Base-by-base conservation (phyloP, 2,888 invertebrate species). In the Branchellion lobata region DNA sequence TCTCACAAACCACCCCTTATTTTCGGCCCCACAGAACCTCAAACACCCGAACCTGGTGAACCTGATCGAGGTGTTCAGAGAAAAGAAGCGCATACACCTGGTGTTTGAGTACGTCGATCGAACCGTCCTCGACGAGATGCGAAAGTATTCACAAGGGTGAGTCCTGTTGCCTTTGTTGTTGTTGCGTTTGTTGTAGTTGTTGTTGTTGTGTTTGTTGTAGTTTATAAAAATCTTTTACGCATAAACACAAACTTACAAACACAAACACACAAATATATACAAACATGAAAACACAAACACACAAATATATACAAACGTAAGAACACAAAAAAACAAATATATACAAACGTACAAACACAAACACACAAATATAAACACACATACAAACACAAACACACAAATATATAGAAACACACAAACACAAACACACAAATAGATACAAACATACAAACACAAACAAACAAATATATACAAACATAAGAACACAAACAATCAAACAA, bases 31-130 rank as follows among this genome's bases (percentile, higher is more conserved):
- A 65, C 90, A 99, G 96, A 97, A 96, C 89, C 90, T 99, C 83
- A 98, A 98, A 88, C 98, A 99, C 88, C 95, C 95, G 3, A 99
- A 99, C 89, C 89, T 99, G 85, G 95, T 99, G 79, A 97, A 97
- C 86, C 90, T 99, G 82, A 91, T 99, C 85, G 99, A 99, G 89
- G 98, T 99, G 80, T 99, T 99, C 88, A 92, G 97, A 81, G 91
- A 96, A 81, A 94, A 97, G 83, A 87, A 87, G 81, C 82, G 87
- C 86, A 90, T 99, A 75, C 98, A 99, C 89, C 90, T 99, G 81
- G 99, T 99, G 40, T 99, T 99, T 89, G 98, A 99, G 89, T 98
- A 93, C 89, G 98, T 99, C 87, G 98, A 99, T 87, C 92, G 95
- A 86, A 99, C 98, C 0, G 94, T 99, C 80, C 91, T 99, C 77